Conservation (phyloP, 2,888 invertebrate genomes). For the Cactoblastis cactorum region DNA sequence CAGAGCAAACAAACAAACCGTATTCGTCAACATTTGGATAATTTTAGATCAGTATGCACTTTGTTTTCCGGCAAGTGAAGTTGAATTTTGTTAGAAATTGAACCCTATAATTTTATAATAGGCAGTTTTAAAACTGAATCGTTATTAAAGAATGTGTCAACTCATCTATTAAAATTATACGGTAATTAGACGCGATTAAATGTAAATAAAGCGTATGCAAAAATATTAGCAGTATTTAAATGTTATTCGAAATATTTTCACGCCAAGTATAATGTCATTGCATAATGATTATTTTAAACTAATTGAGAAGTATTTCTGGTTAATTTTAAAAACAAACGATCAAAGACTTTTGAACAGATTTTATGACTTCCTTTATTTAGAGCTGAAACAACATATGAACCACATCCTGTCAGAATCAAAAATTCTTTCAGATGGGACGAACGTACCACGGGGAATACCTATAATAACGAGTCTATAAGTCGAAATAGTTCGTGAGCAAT, state of each 20-base stretch:
- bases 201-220: not conserved
- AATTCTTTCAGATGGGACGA: slow-evolving; percentile 21
- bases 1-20: slow-evolving; percentile 10
- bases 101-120: no score
- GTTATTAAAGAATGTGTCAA: slow-evolving; percentile 47
- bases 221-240: not conserved
- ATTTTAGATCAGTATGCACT: slow-evolving; percentile 6
- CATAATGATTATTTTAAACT: not conserved
- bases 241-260: not conserved
- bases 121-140: slow-evolving; percentile 10
- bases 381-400: no score
- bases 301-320: no score
- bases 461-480: slow-evolving; percentile 35
- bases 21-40: slow-evolving; percentile 9
- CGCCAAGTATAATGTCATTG: not conserved
- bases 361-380: no score
- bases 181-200: slow-evolving; percentile 9
- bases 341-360: no score
- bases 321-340: no score
- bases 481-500: slow-evolving; percentile 32
- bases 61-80: slow-evolving; percentile 10
- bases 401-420: not conserved
- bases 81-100: no score
- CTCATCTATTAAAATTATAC: slow-evolving; percentile 28
- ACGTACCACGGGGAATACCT: slow-evolving; percentile 37